Evolutionary conservation across 2,797 vertebrate species (phyloP), one percentile per base, ranked within the genome.

Genomic region (Chloroceryle amazona): DNA sequence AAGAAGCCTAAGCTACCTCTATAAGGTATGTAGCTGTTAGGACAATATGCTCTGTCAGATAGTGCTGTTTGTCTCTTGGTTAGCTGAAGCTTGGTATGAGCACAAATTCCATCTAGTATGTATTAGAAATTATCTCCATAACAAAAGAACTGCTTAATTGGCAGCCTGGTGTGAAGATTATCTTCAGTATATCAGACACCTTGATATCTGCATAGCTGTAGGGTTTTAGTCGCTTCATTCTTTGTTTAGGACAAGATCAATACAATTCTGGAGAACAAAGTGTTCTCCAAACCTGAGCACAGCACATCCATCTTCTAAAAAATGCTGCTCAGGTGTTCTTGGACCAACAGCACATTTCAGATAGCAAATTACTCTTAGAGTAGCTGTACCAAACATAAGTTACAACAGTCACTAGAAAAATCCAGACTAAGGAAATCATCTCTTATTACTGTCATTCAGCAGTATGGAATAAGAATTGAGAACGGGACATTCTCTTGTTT

Each of bases 401-500:
- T 76, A 61, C 12, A 88, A 49, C 3, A 81, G 18, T 42, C 33
- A 51, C 47, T 15, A 83, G 25, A 68, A 87, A 17, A 47, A 88
- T 44, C 35, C 62, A 55, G 84, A 35, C 35, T 65, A 72, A 74
- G 17, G 57, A 96, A 87, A 39, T n/a, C 3, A 70, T 39, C 37
- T 41, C 41, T 41, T 41, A 41, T 41, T 41, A 15, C 41, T 41
- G 41, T 41, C 41, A 41, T 41, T 41, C 41, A 41, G 14, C 41
- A 41, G 41, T 41, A 41, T 41, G 41, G 14, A 41, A 15, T 41
- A 41, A 55, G 14, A 76, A 87, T 16, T 71, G 37, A 94, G 89
- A 93, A 93, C 79, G 91, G 90, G 74, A 76, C 83, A 60, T 88
- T 86, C 60, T 74, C 90, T 94, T 96, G 91, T 96, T 98, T 98